Percentiles rank a stretch among this genome's conserved stretches.
These are phyloP conservation scores for Ricordea florida DNA, from an alignment of 92 coral and sea anemone genomes.

Conservation along the genomic window DNA sequence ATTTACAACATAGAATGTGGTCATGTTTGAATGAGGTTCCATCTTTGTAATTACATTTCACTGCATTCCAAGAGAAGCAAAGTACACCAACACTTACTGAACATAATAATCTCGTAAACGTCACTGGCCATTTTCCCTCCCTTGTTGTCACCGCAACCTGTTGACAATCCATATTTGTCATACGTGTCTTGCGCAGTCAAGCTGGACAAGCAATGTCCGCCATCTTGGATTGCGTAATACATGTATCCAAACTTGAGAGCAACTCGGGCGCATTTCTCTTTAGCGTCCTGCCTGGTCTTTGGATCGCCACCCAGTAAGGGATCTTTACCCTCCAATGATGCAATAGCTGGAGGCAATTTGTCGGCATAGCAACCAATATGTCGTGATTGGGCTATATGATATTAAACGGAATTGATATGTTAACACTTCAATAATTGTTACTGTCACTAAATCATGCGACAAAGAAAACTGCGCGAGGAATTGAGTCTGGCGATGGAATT, in stretches of 20 bases:
- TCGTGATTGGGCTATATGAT: neutral
- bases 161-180: slow-evolving; percentile 35
- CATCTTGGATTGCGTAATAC: slow-evolving; percentile 49
- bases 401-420: neutral
- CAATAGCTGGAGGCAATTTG: slow-evolving; percentile 6
- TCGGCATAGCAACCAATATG: slow-evolving; percentile 40
- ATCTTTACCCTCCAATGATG: slow-evolving; percentile 45
- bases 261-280: slow-evolving; percentile 40
- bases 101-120: slow-evolving; percentile 44
- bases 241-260: slow-evolving; percentile 29
- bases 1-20: too few relatives aligned
- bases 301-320: slow-evolving; percentile 26
- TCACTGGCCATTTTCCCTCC: slow-evolving; percentile 51
- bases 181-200: slow-evolving; percentile 32
- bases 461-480: too few relatives aligned
- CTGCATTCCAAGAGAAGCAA: neutral
- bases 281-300: slow-evolving; percentile 17
- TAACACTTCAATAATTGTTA: too few relatives aligned
- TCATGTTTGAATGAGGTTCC: too few relatives aligned
- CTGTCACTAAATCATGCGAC: too few relatives aligned
- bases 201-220: slow-evolving; percentile 46
- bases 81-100: slow-evolving; percentile 16
- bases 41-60: neutral
- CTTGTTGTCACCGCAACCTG: slow-evolving; percentile 21
- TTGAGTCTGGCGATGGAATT: too few relatives aligned